These are phyloP conservation scores for Meiosimyza platycephala DNA, from an alignment of 2,888 invertebrate genomes.

Conservation along the genomic window DNA sequence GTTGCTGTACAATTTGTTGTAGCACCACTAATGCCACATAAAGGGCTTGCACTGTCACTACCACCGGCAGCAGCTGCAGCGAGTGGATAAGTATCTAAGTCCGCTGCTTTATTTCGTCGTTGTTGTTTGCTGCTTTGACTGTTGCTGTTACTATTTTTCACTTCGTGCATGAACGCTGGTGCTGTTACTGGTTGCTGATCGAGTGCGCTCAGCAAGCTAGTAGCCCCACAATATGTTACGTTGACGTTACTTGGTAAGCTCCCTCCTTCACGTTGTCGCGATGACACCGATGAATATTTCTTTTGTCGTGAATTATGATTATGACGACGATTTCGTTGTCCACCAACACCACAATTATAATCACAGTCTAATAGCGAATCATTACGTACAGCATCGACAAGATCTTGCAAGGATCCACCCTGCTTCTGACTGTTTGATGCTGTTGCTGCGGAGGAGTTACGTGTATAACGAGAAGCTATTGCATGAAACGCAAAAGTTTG, in stretches of 20 bases:
- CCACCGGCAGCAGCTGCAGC: not conserved
- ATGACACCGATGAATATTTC: conserved; percentile 64
- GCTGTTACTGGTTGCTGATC: conserved; percentile 37
- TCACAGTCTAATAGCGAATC: conserved; percentile 64
- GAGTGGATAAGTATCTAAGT: not conserved
- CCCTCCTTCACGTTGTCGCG: conserved; percentile 75
- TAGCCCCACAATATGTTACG: conserved; percentile 58
- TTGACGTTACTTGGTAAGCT: conserved; percentile 73
- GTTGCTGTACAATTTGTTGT: conserved; percentile 54
- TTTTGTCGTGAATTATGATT: conserved; percentile 63
- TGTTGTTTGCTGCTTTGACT: conserved; percentile 42
- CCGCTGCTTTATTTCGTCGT: conserved; percentile 44
- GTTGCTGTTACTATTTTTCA: conserved; percentile 35
- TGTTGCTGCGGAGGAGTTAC: conserved; percentile 54
- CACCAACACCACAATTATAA: conserved; percentile 56
- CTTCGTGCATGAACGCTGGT: conserved; percentile 50
- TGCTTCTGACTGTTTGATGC: conserved; percentile 67
- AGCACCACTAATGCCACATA: conserved; percentile 23
- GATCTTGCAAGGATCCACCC: conserved; percentile 73
- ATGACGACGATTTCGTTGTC: conserved; percentile 55
- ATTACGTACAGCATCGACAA: conserved; percentile 69
- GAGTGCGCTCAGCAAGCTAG: conserved; percentile 40
- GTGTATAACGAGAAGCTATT: conserved; percentile 62
- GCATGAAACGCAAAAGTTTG: conserved; percentile 57
- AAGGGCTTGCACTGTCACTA: not conserved